These are phyloP conservation scores for Eupristina koningsbergeri DNA, from an alignment of 1,140 invertebrate genomes.

Conservation along the genomic window DNA sequence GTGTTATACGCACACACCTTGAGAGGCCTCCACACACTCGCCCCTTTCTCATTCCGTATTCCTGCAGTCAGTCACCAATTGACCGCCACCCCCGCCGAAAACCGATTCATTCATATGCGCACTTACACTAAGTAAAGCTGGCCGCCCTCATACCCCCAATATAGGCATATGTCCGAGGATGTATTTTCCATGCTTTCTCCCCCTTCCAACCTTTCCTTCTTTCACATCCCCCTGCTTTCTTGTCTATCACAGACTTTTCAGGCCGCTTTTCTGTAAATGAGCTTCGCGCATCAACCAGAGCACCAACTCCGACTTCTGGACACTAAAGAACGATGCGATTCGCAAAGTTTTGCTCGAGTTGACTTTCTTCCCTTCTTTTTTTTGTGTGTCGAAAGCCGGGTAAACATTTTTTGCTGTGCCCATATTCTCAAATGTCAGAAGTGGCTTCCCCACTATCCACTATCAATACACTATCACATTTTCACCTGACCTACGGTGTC, in stretches of 20 bases:
- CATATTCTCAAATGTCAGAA: background rate
- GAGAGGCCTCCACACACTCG: background rate
- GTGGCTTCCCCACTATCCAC: background rate
- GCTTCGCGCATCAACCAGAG: conserved; percentile 28
- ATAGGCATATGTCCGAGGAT: background rate
- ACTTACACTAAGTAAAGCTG: conserved; percentile 56
- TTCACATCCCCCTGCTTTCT: too few species aligned
- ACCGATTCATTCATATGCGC: conserved; percentile 55
- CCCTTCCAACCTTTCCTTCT: too few species aligned
- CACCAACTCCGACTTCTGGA: background rate
- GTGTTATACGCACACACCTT: background rate
- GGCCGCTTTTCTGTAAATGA: conserved; percentile 44
- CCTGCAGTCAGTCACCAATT: conserved; percentile 22
- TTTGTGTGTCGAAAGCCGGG: background rate
- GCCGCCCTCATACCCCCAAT: background rate
- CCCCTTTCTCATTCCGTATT: background rate
- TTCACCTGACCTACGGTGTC: background rate
- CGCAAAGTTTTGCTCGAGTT: background rate
- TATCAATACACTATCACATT: too few species aligned
- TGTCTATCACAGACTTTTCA: too few species aligned
- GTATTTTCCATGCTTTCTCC: background rate
- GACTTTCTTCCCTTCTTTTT: conserved; percentile 10
- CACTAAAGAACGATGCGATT: conserved; percentile 33
- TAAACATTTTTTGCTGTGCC: conserved; percentile 12
- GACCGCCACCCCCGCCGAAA: conserved; percentile 51